A percentile compares a stretch with the other conserved stretches of the same genome.
Conservation (phyloP, 2,888 invertebrate genomes). For the Oligia strigilis region DNA sequence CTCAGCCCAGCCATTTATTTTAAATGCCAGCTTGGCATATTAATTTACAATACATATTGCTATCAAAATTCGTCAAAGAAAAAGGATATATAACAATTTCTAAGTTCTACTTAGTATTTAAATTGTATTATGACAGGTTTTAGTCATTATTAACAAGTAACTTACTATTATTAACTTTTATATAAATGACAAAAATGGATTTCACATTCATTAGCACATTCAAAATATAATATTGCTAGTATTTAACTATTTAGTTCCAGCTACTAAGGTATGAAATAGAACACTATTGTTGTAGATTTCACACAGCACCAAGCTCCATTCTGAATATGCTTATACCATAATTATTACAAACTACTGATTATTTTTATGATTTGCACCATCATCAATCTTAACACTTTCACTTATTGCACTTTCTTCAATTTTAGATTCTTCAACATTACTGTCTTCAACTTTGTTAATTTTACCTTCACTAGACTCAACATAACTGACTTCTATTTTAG, state of each 20-base stretch:
- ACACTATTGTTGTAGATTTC: background rate
- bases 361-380: slow-evolving; percentile 28
- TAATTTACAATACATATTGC: slow-evolving; percentile 25
- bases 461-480: slow-evolving; percentile 10
- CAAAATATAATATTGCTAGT: background rate
- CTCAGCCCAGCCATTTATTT: slow-evolving; percentile 58
- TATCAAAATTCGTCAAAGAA: slow-evolving; percentile 6
- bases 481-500: slow-evolving; percentile 8
- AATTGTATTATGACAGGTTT: slow-evolving; percentile 10
- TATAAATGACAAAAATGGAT: slow-evolving; percentile 9
- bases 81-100: slow-evolving; percentile 31
- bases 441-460: slow-evolving; percentile 10
- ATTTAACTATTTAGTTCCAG: background rate
- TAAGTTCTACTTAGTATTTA: slow-evolving; percentile 33
- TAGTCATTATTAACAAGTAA: slow-evolving; percentile 3
- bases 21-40: slow-evolving; percentile 37
- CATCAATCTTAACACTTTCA: slow-evolving; percentile 28
- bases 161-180: slow-evolving; percentile 18
- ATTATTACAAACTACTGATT: slow-evolving; percentile 21
- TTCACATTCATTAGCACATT: slow-evolving; percentile 7
- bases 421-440: slow-evolving; percentile 13
- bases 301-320: slow-evolving; percentile 9
- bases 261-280: background rate
- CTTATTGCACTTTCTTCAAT: slow-evolving; percentile 23
- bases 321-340: slow-evolving; percentile 20